Conservation (phyloP, 2,113 vertebrate species). For the Dromaius novaehollandiae region DNA sequence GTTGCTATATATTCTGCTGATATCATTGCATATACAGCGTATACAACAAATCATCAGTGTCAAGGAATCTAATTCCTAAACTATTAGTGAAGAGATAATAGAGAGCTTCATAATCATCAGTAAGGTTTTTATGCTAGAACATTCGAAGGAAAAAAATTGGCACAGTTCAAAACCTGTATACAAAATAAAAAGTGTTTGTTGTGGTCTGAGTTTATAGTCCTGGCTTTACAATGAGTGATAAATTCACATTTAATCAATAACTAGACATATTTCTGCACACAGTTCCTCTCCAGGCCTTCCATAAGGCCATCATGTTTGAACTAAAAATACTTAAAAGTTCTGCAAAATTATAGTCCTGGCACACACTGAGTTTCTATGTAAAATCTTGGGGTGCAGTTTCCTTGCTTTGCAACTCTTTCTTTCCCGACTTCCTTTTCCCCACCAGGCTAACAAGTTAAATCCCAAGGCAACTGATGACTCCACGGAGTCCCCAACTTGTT, state of each 20-base stretch:
- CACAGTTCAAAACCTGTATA: neutral
- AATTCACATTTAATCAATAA: neutral
- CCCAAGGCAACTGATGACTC: neutral
- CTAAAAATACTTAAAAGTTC: neutral
- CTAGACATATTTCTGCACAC: neutral
- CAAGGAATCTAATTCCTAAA: slow-evolving; percentile 24
- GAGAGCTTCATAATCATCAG: neutral
- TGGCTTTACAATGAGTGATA: neutral
- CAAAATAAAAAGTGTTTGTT: neutral
- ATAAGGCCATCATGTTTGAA: neutral
- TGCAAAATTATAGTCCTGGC: too few species aligned
- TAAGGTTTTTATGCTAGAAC: neutral
- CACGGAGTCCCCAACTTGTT: neutral
- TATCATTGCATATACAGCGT: neutral
- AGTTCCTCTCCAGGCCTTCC: neutral
- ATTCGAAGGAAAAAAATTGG: rapidly evolving
- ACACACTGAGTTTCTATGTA: neutral
- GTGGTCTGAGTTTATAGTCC: neutral
- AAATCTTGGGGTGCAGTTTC: neutral
- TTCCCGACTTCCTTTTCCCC: neutral
- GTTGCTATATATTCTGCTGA: slow-evolving; percentile 66
- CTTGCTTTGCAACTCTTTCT: neutral
- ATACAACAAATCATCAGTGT: slow-evolving; percentile 33
- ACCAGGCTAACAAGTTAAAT: neutral
- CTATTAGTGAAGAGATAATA: neutral